Base-by-base conservation (phyloP, 2,888 invertebrate species). In the Hyposoter didymator region DNA sequence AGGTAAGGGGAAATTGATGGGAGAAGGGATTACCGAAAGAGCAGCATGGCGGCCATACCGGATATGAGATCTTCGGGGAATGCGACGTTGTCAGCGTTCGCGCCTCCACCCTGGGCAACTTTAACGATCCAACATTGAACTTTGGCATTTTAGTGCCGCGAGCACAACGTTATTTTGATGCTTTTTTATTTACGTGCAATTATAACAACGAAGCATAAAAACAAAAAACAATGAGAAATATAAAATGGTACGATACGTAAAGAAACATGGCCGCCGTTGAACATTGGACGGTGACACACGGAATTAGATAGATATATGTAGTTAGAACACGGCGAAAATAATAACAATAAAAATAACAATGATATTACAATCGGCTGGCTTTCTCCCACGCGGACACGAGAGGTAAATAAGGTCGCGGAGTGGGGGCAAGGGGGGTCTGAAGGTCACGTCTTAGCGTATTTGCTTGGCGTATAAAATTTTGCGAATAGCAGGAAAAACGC, bases 1-100 rank as follows among this genome's bases (percentile, higher is more conserved):
- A 69, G 81, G 81, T 76, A 35, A 74, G 32, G 35, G 80, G 87
- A 82, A 78, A 85, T 82, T 82, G 86, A 88, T 84, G 78, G 83
- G 85, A 82, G 76, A 84, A 78, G 78, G 79, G 76, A 85, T 80
- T 84, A 79, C 70, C 79, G 78, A 55, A 83, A 84, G 84, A 86
- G 87, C 87, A 88, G 88, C 67, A 88, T 88, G 89, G 87, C 87
- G 86, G 74, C 49, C 76, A 43, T 83, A 86, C 88, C 89, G 88
- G 88, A 89, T 89, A 87, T 86, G 84, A 81, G 79, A 84, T 87
- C 82, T 86, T 85, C 79, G 78, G 84, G 84, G 80, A 88, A 73
- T 72, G 79, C 73, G 79, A 59, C 87, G 80, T 85, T 84, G 85
- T 69, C 78, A n/a, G 70, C 47, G 64, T 72, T 74, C 76, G 78